These are phyloP conservation scores for Temnothorax rugatulus DNA, from an alignment of 2,888 invertebrate genomes.

Conservation along the genomic window DNA sequence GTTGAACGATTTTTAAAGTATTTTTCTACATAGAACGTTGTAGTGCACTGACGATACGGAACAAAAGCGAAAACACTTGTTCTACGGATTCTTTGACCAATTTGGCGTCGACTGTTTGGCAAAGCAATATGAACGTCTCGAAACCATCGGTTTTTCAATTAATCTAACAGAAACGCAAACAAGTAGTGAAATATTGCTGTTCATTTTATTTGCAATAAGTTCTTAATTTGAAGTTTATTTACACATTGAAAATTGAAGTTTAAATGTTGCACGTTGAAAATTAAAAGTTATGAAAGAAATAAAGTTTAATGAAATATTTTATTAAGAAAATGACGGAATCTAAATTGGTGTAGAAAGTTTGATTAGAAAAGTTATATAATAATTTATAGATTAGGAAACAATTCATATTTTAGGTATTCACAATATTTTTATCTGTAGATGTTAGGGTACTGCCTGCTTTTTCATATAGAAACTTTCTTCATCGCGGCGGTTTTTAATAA, in stretches of 20 bases:
- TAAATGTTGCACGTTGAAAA: neutral
- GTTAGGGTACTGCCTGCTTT: too few relatives aligned
- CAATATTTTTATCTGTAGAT: neutral
- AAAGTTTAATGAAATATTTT: neutral
- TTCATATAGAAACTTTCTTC: neutral
- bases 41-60: neutral
- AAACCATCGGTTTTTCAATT: slow-evolving; percentile 8
- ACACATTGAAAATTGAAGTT: neutral
- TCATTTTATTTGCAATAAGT: neutral
- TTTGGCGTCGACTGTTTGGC: neutral
- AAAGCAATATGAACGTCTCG: slow-evolving; percentile 4
- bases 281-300: neutral
- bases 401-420: neutral
- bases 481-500: neutral
- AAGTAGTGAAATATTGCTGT: neutral
- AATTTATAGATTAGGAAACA: neutral
- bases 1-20: neutral
- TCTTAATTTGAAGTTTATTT: neutral
- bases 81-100: slow-evolving; percentile 18
- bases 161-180: neutral
- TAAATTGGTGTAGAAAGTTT: neutral
- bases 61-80: slow-evolving; percentile 8
- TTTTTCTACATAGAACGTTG: slow-evolving; percentile 4
- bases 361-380: neutral
- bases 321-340: neutral